Evolutionary conservation across 2,113 vertebrate genomes (phyloP), one percentile per base, ranked within the genome.

Genomic region (Gavialis gangeticus): DNA sequence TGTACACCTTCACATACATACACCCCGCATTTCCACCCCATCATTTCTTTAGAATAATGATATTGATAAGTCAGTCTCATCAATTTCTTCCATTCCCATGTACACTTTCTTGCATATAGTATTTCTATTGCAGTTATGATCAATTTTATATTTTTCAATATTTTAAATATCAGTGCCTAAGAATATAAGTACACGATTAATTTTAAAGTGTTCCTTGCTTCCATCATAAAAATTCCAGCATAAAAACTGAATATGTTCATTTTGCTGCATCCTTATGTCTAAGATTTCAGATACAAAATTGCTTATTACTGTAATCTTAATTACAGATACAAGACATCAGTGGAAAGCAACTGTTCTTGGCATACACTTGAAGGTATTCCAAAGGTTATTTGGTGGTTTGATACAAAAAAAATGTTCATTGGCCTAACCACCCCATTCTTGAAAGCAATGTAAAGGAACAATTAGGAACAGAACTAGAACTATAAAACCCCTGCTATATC

Each of bases 381-480:
- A n/a, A n/a, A n/a, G n/a, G n/a, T n/a, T n/a, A n/a, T n/a, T n/a
- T n/a, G n/a, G n/a, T n/a, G n/a, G n/a, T n/a, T n/a, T n/a, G n/a
- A n/a, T n/a, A n/a, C n/a, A n/a, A n/a, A n/a, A n/a, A n/a, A n/a
- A n/a, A n/a, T n/a, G n/a, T n/a, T n/a, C n/a, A n/a, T n/a, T n/a
- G n/a, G n/a, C n/a, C n/a, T n/a, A n/a, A 79, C 59, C 54, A 79
- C 54, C 10, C 4, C 22, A 64, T 24, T 60, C 83, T 60, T 71
- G 80, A 75, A 91, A 86, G 34, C 17, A 82, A 93, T 88, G 85
- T 62, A 79, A 91, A 95, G 91, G 22, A 95, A 67, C 9, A 73
- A 54, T 16, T 80, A 80, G 13, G n/a, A 88, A 80, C 34, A 90
- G 58, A 87, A 57, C 15, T 62, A 57, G 66, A 78, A 78, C 58